A percentile compares a stretch with the other conserved stretches of the same genome.
phyloP scores from a whole-genome alignment of 2,888 invertebrate genomes.

The Seira musarum region DNA sequence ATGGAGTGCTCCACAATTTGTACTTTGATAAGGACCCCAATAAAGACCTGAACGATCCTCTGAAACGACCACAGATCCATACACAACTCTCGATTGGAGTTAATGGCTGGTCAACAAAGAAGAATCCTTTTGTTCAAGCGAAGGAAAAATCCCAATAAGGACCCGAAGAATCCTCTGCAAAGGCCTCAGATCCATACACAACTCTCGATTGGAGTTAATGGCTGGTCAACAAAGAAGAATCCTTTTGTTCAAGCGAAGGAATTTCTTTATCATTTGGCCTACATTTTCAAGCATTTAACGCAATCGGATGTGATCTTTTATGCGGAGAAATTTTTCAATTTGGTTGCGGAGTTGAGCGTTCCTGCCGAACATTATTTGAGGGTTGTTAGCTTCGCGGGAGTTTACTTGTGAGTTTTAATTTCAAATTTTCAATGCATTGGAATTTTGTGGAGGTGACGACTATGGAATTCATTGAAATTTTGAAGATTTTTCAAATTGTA shows the following conservation, averaged over 20 bases:
- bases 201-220: neutral
- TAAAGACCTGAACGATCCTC: neutral
- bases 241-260: conserved; percentile 34
- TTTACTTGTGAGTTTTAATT: conserved; percentile 31
- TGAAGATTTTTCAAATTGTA: too few relatives aligned
- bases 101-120: neutral
- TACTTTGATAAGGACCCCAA: neutral
- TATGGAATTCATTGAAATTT: too few relatives aligned
- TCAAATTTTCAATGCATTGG: neutral
- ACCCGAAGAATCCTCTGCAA: too few relatives aligned
- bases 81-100: neutral
- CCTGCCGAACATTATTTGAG: conserved; percentile 51
- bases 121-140: neutral
- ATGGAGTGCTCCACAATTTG: neutral
- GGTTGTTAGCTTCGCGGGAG: conserved; percentile 45
- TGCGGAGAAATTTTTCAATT: conserved; percentile 35
- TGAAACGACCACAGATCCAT: neutral
- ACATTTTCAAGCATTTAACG: conserved; percentile 1
- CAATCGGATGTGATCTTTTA: conserved; percentile 36
- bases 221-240: conserved; percentile 5
- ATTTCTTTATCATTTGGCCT: conserved; percentile 14
- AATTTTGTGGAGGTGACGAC: too few relatives aligned
- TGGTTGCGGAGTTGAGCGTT: too few relatives aligned
- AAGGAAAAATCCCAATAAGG: neutral
- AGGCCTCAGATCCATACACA: too few relatives aligned